These are phyloP conservation scores for Pristionchus mayeri DNA, from an alignment of 2,888 invertebrate genomes.

Conservation along the genomic window DNA sequence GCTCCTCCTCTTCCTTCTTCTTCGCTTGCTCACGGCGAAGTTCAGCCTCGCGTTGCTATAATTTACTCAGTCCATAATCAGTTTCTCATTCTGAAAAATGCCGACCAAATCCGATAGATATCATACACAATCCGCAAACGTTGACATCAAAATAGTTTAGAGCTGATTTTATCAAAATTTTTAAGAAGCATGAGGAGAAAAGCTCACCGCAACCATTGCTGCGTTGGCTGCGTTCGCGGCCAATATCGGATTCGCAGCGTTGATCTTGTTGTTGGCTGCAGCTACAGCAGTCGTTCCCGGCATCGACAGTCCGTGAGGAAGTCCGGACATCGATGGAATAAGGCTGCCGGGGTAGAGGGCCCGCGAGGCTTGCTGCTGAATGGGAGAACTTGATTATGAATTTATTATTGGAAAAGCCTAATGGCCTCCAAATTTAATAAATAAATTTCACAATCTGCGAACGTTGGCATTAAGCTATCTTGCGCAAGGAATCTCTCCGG, in stretches of 20 bases:
- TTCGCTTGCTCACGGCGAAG: not conserved
- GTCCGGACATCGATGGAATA: slow-evolving; percentile 16
- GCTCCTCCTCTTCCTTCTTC: slow-evolving; percentile 6
- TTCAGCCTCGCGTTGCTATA: not conserved
- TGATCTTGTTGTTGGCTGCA: not conserved
- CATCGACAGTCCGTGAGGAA: not conserved
- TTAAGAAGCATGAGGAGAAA: not conserved
- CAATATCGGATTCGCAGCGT: not conserved
- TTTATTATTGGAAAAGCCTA: too few species aligned
- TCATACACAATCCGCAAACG: not conserved
- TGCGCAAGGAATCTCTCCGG: too few species aligned
- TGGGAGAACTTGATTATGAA: too few species aligned
- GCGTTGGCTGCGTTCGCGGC: slow-evolving; percentile 1
- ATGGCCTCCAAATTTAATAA: too few species aligned
- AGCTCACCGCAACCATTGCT: not conserved
- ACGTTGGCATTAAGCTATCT: too few species aligned
- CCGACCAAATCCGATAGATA: too few species aligned
- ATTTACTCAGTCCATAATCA: too few species aligned
- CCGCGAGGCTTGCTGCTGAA: not conserved
- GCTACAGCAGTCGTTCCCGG: not conserved
- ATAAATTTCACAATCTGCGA: too few species aligned
- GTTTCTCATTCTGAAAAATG: not conserved
- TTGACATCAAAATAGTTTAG: not conserved
- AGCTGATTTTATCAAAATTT: not conserved
- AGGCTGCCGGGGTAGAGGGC: slow-evolving; percentile 30